phyloP scores from a whole-genome alignment of 2,888 invertebrate genomes.

The Pteria penguin region DNA sequence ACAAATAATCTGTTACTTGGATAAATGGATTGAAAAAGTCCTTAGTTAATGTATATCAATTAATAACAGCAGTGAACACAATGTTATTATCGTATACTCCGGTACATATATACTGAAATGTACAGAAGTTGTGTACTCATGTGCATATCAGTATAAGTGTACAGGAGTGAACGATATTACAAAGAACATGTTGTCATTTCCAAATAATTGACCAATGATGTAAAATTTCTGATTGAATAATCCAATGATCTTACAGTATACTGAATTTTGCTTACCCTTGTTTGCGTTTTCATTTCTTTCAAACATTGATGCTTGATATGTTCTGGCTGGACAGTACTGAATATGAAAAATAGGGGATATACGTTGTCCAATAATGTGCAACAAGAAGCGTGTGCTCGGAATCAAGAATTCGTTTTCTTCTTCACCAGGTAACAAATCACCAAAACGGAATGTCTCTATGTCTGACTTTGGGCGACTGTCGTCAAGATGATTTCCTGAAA shows the following conservation, averaged over 20 bases:
- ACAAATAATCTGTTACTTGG: not conserved
- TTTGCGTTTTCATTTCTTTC: conserved; percentile 27
- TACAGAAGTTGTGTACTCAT: too few relatives aligned
- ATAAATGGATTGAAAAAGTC: too few relatives aligned
- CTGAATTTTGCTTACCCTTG: conserved; percentile 16
- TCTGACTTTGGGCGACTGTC: conserved; percentile 25
- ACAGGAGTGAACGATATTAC: too few relatives aligned
- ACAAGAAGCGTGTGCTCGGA: conserved; percentile 21
- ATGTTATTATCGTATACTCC: too few relatives aligned
- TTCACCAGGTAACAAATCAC: conserved; percentile 13
- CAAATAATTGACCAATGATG: too few relatives aligned
- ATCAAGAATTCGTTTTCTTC: conserved; percentile 8
- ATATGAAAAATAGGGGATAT: conserved; percentile 21
- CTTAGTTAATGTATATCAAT: too few relatives aligned
- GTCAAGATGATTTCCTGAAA: conserved; percentile 37
- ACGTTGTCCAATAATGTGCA: conserved; percentile 1
- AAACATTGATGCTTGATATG: conserved; percentile 18
- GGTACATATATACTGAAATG: too few relatives aligned
- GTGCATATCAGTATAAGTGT: too few relatives aligned
- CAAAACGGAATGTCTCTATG: conserved; percentile 20
- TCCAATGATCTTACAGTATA: too few relatives aligned
- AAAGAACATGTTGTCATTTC: too few relatives aligned
- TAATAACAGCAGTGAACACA: too few relatives aligned
- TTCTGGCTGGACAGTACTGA: conserved; percentile 9
- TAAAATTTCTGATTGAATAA: too few relatives aligned